phyloP scores from a whole-genome alignment of 2,888 invertebrate species.

The Sipha maydis region DNA sequence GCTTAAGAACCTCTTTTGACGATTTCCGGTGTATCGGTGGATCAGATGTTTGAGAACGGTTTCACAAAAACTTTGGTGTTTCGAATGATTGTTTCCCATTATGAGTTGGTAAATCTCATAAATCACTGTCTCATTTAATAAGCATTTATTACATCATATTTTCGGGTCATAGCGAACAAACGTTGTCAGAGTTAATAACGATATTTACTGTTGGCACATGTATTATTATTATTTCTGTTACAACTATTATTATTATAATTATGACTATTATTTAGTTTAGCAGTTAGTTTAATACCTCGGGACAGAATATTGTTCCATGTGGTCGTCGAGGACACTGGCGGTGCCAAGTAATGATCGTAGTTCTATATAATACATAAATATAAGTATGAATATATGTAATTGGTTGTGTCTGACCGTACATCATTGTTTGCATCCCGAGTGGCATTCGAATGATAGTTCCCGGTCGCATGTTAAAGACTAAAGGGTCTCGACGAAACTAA shows the following conservation, averaged over 20 bases:
- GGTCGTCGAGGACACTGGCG: background rate
- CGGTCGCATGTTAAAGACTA: background rate
- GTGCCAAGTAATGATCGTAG: too few relatives aligned
- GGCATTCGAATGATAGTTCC: conserved; percentile 17
- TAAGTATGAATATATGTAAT: background rate
- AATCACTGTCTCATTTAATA: conserved; percentile 54
- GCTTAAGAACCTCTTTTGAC: too few relatives aligned
- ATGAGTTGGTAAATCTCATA: conserved; percentile 41
- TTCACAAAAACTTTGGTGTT: conserved; percentile 19
- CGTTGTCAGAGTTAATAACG: conserved; percentile 31
- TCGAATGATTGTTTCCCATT: conserved; percentile 34
- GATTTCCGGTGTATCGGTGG: background rate
- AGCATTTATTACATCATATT: conserved; percentile 39
- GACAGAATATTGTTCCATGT: background rate
- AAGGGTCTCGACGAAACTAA: background rate
- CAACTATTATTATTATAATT: too few relatives aligned
- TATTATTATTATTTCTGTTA: background rate
- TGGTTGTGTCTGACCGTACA: background rate
- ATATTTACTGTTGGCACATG: background rate
- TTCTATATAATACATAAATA: too few relatives aligned
- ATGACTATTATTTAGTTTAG: background rate
- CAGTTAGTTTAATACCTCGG: background rate
- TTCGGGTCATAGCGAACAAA: conserved; percentile 13
- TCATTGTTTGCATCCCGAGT: background rate
- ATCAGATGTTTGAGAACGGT: background rate